Conservation (phyloP, 1,140 invertebrate genomes). For the Akabosia matsudoensis region DNA sequence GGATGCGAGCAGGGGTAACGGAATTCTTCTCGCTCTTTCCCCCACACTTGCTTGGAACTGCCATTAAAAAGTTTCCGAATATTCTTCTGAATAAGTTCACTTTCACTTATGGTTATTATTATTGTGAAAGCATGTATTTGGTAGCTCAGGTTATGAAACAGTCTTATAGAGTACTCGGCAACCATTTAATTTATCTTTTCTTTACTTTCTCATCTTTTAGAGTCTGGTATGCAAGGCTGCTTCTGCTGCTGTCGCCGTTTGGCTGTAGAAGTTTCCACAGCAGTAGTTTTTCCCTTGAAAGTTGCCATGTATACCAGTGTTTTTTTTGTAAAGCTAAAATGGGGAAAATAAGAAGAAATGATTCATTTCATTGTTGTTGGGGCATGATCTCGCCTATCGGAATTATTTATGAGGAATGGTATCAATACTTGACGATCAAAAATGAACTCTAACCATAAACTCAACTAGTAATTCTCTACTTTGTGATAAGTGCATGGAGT, state of each 20-base stretch:
- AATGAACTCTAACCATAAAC: neutral
- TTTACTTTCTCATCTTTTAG: neutral
- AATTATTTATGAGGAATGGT: neutral
- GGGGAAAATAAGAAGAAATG: slow-evolving; percentile 11
- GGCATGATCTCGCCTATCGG: slow-evolving; percentile 1
- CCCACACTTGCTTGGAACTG: neutral
- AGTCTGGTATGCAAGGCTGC: neutral
- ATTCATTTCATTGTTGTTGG: slow-evolving; percentile 5
- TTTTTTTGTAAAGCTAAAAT: neutral
- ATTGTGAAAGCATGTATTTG: neutral
- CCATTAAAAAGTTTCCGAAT: neutral
- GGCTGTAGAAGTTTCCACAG: too few relatives aligned
- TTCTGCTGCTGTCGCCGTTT: neutral
- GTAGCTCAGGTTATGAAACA: too few relatives aligned
- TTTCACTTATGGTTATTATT: neutral
- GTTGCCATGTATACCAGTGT: neutral
- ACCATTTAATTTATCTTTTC: neutral
- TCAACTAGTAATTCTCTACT: neutral
- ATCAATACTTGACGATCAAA: slow-evolving; percentile 17
- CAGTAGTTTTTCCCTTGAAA: too few relatives aligned
- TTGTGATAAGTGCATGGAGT: neutral
- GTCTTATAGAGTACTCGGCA: neutral
- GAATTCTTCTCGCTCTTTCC: neutral
- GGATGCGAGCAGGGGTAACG: neutral
- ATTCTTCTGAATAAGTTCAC: neutral